Percentiles rank a stretch among this genome's conserved stretches.
Evolutionary conservation across 2,888 invertebrate genomes (phyloP).

Genomic region (Hemaris fuciformis): DNA sequence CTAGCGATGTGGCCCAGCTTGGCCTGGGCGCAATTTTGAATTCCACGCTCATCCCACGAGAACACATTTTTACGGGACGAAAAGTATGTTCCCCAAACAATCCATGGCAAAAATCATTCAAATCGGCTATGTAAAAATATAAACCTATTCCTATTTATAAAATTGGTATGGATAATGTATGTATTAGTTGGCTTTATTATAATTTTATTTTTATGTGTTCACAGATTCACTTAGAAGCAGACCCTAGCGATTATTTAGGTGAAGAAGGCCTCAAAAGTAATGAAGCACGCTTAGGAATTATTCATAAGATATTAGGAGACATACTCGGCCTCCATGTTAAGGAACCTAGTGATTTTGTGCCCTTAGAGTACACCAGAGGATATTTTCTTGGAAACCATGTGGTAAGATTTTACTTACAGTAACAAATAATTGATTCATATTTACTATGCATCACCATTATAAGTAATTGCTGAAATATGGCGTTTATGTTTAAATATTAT

Average conservation of each 20-base stretch:
- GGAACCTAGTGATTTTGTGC: conserved; percentile 47
- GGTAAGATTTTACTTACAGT: conserved; percentile 70
- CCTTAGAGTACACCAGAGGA: conserved; percentile 81
- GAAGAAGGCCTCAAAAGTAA: conserved; percentile 77
- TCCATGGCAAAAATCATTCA: too few species aligned
- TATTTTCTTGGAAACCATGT: conserved; percentile 92
- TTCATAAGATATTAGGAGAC: conserved; percentile 86
- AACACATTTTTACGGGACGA: too few species aligned
- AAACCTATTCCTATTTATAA: too few species aligned
- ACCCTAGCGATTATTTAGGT: conserved; percentile 81
- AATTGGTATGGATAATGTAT: too few species aligned
- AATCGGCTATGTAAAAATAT: too few species aligned
- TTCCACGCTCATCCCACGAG: too few species aligned
- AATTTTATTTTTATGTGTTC: conserved; percentile 24
- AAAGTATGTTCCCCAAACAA: too few species aligned
- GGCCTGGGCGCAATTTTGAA: too few species aligned
- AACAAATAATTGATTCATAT: not conserved
- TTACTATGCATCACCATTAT: conserved; percentile 53
- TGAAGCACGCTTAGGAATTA: conserved; percentile 88
- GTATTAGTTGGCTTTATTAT: too few species aligned
- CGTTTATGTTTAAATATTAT: not conserved
- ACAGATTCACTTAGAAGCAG: conserved; percentile 92
- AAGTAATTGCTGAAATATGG: conserved; percentile 46
- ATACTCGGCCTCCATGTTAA: conserved; percentile 86
- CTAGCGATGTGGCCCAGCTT: too few species aligned